phyloP scores from a whole-genome alignment of 2,797 vertebrate genomes.

The Channallabes apus region DNA sequence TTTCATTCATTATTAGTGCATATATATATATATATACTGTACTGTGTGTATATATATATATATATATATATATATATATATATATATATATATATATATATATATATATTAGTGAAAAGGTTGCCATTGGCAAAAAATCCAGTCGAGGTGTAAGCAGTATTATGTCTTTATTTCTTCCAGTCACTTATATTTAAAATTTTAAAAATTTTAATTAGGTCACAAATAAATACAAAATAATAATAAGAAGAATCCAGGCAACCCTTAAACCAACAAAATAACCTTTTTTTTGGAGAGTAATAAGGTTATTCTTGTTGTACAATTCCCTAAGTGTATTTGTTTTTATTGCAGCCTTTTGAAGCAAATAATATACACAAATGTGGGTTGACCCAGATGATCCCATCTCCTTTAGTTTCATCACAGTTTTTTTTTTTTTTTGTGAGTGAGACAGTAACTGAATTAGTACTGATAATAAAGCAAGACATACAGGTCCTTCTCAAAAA shows the following conservation, averaged over 20 bases:
- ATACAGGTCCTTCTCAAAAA: too few species aligned
- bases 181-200: conserved; percentile 72
- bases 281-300: not conserved
- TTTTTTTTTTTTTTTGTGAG: conserved; percentile 2
- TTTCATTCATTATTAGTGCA: too few species aligned
- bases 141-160: conserved; percentile 67
- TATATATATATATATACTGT: too few species aligned
- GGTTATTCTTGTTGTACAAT: conserved; percentile 52
- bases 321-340: conserved; percentile 52
- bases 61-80: too few species aligned
- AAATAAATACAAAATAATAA: conserved; percentile 58
- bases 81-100: too few species aligned
- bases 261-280: not conserved
- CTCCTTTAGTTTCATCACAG: not conserved
- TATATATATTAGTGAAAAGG: not conserved
- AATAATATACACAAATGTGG: conserved; percentile 21
- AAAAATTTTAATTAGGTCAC: conserved; percentile 72
- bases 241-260: conserved; percentile 8
- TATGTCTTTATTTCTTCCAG: conserved; percentile 78
- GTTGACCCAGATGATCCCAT: conserved; percentile 33
- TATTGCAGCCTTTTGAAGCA: conserved; percentile 22
- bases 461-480: conserved; percentile 38
- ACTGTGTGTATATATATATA: too few species aligned
- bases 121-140: not conserved
- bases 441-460: conserved; percentile 33